A percentile compares a stretch with the other conserved stretches of the same genome.
Evolutionary conservation across 2,113 vertebrate genomes (phyloP).

Genomic region (Riparia riparia): DNA sequence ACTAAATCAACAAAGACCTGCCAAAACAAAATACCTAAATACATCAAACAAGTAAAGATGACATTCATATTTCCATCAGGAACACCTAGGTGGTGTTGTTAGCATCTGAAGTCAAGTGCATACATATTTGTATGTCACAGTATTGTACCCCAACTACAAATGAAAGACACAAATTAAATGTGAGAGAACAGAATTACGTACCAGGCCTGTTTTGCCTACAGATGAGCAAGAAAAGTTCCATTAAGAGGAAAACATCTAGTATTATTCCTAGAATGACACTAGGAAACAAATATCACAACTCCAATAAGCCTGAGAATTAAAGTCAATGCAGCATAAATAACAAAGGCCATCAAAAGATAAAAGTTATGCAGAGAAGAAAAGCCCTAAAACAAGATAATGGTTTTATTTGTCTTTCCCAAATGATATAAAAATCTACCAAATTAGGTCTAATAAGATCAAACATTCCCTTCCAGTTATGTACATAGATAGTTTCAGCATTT

Average conservation of each 20-base stretch:
- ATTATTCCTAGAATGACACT: background rate
- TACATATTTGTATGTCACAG: background rate
- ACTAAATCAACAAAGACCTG: fast-evolving
- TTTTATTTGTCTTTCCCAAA: background rate
- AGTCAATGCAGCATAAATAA: background rate
- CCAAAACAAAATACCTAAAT: background rate
- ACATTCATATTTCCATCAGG: background rate
- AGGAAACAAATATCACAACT: background rate
- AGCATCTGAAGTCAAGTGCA: background rate
- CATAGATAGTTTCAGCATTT: background rate
- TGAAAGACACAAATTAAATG: background rate
- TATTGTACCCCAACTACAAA: background rate
- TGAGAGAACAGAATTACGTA: background rate
- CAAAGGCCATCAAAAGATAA: background rate
- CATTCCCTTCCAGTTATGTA: background rate
- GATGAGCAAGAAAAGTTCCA: background rate
- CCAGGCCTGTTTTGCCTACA: background rate
- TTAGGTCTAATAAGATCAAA: background rate
- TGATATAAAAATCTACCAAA: background rate
- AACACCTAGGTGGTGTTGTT: background rate
- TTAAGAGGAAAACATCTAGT: background rate
- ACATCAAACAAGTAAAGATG: background rate
- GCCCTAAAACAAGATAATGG: background rate
- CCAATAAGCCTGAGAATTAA: background rate
- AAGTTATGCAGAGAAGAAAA: background rate